Evolutionary conservation across 2,888 invertebrate species (phyloP).

Genomic region (Lasioglossum zephyrum): DNA sequence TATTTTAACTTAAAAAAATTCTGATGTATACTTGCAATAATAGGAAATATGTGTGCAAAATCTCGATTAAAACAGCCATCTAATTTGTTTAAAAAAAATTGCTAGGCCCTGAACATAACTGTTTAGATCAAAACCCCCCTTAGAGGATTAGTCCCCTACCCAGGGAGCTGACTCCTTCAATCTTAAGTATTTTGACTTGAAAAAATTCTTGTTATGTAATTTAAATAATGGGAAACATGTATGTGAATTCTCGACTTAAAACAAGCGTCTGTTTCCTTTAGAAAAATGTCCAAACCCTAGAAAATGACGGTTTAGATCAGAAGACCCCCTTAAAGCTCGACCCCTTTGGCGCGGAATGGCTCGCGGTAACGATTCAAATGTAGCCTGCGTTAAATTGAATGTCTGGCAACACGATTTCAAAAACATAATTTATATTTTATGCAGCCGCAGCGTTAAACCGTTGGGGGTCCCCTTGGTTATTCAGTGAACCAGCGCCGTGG

Average conservation of each 20-base stretch:
- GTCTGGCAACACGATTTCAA: not conserved
- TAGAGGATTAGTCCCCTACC: too few relatives aligned
- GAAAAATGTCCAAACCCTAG: not conserved
- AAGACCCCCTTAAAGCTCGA: not conserved
- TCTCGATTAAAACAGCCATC: too few relatives aligned
- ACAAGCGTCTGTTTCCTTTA: not conserved
- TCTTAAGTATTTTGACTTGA: not conserved
- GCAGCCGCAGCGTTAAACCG: not conserved
- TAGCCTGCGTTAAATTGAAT: not conserved
- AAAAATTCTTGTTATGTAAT: not conserved
- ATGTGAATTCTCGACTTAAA: not conserved
- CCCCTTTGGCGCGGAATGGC: not conserved
- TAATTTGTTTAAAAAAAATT: too few relatives aligned
- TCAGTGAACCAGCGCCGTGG: slow-evolving; percentile 17
- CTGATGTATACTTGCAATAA: too few relatives aligned
- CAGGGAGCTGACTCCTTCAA: not conserved
- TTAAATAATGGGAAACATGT: not conserved
- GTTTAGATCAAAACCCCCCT: too few relatives aligned
- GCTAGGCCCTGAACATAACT: too few relatives aligned
- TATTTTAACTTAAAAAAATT: too few relatives aligned
- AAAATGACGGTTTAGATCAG: not conserved
- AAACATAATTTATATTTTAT: slow-evolving; percentile 17
- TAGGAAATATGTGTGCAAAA: too few relatives aligned
- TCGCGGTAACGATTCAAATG: not conserved
- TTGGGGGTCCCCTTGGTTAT: not conserved